These are phyloP conservation scores for Megalops atlanticus DNA, from an alignment of 2,113 vertebrate genomes.

Conservation along the genomic window DNA sequence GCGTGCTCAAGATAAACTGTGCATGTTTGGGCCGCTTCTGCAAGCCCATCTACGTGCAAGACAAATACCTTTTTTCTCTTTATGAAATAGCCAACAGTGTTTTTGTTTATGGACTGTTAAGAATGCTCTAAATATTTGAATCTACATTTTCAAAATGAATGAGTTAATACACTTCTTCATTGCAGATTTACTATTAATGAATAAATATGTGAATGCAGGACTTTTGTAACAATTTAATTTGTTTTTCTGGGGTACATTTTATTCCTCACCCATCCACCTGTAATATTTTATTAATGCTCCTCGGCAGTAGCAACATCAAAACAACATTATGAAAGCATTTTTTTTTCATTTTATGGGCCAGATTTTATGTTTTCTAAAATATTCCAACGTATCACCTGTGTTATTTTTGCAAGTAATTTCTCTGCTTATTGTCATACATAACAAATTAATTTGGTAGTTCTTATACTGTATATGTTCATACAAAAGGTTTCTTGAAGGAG, in stretches of 20 bases:
- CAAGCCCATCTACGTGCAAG: not conserved
- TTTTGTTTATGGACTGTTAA: not conserved
- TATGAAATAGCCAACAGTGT: not conserved
- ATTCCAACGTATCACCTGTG: not conserved
- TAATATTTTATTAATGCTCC: no score
- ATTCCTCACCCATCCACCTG: no score
- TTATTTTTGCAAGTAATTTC: not conserved
- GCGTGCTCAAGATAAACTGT: not conserved
- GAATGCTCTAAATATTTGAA: no score
- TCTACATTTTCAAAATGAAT: not conserved
- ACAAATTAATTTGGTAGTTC: not conserved
- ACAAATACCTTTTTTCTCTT: not conserved
- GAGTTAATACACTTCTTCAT: no score
- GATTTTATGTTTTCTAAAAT: not conserved
- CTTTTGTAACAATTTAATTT: no score
- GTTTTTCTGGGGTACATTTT: no score
- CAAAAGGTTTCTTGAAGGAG: not conserved
- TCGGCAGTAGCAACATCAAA: no score
- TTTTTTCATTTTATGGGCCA: no score
- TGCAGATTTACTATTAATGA: no score
- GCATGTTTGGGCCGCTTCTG: not conserved
- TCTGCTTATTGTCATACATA: not conserved
- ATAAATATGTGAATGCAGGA: no score
- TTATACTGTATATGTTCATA: not conserved
- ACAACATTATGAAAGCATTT: no score